Conservation (phyloP, 2,797 vertebrate genomes). For the Astyanax mexicanus region DNA sequence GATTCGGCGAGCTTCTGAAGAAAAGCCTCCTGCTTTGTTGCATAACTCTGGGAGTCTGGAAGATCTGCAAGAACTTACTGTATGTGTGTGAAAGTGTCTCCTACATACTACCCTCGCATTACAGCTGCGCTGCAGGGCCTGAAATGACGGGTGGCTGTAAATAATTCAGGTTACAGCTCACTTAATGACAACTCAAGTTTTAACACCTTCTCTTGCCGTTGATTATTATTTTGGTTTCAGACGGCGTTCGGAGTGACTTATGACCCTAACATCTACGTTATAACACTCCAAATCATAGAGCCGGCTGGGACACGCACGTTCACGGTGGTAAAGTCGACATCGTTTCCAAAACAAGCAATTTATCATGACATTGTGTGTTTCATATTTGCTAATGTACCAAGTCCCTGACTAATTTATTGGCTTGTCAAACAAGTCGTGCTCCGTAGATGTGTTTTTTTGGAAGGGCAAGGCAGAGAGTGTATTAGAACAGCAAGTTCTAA, state of each 20-base stretch:
- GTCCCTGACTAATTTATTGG: background rate
- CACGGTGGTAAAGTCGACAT: background rate
- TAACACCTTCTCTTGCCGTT: conserved; percentile 3
- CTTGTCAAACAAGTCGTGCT: background rate
- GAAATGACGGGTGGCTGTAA: background rate
- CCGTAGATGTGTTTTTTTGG: background rate
- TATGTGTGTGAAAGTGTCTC: conserved; percentile 11
- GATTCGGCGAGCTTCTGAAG: background rate
- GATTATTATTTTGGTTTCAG: background rate
- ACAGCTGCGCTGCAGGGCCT: background rate
- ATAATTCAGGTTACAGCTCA: background rate
- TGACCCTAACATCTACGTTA: background rate
- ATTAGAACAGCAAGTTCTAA: background rate
- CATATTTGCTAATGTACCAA: background rate
- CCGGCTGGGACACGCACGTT: background rate
- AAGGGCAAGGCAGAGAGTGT: background rate
- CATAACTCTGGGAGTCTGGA: conserved; percentile 6
- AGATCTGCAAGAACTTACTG: background rate
- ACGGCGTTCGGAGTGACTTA: background rate
- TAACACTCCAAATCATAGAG: background rate
- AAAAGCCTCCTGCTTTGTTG: conserved; percentile 1
- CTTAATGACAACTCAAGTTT: background rate
- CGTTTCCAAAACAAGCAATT: background rate
- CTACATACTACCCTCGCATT: background rate
- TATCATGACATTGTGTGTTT: background rate